Evolutionary conservation across 2,888 invertebrate species (phyloP), one percentile per base, ranked within the genome.

Genomic region (Leucozona laternaria): DNA sequence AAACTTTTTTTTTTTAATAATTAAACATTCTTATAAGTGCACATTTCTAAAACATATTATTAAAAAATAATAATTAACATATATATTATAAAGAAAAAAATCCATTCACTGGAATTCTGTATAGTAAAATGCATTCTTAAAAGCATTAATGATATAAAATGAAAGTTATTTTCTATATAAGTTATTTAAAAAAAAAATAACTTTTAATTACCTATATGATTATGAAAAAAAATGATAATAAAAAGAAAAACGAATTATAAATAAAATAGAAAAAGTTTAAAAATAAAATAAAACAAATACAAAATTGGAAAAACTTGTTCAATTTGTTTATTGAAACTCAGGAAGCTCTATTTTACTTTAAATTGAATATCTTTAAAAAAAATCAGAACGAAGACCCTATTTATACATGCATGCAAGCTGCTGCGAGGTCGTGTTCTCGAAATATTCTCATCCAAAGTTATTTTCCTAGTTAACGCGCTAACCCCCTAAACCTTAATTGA

Each of bases 161-260:
- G 28, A 77, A 75, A 58, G 66, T 72, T 84, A 72, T 84, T 79
- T 84, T 84, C 76, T 76, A 77, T 84, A 66, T 80, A 84, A 84
- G 71, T 60, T 84, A 80, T 84, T 84, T 84, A 80, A 72, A 85
- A 72, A 71, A 84, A 72, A 85, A 72, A 57, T 48, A 62, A 84
- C 71, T 68, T 72, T 79, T 62, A 75, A 79, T 78, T 62, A 73
- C 15, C 4, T 73, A 64, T 79, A 62, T 48, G 15, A 66, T 68
- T 17, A 73, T 22, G 8, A 60, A 60, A 13, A 60, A 78, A 70
- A 40, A 45, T 53, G 75, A 64, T 70, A 40, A 64, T 31, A 60
- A 48, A 71, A 34, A 22, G 17, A 20, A 76, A 25, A 78, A 73
- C 68, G 58, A 79, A 83, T 73, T 79, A 79, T 58, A 64, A 45